Base-by-base conservation (phyloP, 2,113 vertebrate genomes). In the Microtus richardsoni region DNA sequence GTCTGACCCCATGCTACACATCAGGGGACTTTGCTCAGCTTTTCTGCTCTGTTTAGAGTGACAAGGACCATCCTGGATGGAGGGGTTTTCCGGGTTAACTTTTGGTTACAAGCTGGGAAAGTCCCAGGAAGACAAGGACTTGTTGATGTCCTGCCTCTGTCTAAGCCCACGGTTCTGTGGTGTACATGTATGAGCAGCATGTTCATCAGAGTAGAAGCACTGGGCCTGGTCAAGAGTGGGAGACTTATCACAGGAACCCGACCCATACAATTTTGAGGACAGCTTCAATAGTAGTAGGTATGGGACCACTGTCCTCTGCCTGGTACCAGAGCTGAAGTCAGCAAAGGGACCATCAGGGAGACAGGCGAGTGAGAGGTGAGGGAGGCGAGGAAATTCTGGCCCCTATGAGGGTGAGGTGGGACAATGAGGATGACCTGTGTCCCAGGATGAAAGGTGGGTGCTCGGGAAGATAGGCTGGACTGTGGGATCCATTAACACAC, bases 221-320 rank as follows among this genome's bases (percentile, higher is more conserved):
- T 52, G 17, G 2, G 33, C 9, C 21, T 49, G 68, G 16, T 19
- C 28, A 49, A 49, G 44, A 49, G 28, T 16, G 60, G 49, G 21
- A 71, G 24, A 26, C 54, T 52, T 44, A 17, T 30, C 47, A 24
- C 12, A 28, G 49, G 49, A 17, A 3, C 49, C 68, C 30, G 75
- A 74, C 22, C 22, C 11, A 14, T n/a, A 17, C 6, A 28, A 13
- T 26, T 1, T 0, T 7, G 41, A n/a, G 26, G 80, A 8, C 14
- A 24, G 12, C 14, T 58, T 9, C 71, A n/a, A 28, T 0, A n/a
- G 36, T 0, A 2, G 14, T n/a, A 73, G 36, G 1, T 39, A 11
- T 16, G 7, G 88, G 36, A 78, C 60, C 11, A 0, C 36, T 62
- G 49, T 24, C 54, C n/a, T 82, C n/a, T 5, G 0, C 58, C 68